phyloP scores from a whole-genome alignment of 2,888 invertebrate species.

The Chydorus sphaericus region DNA sequence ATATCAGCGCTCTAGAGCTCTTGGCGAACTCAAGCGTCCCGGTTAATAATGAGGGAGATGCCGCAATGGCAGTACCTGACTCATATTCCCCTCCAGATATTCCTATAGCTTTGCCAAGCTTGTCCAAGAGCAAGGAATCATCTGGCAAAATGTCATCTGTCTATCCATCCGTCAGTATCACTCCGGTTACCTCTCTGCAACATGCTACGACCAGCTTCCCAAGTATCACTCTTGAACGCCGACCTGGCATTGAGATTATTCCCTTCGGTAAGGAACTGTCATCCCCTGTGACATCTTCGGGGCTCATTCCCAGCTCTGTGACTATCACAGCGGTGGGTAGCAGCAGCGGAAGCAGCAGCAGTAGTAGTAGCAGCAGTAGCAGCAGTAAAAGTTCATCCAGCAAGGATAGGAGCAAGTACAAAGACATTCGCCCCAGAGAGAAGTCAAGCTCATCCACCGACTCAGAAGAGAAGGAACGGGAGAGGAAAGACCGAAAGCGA shows the following conservation, averaged over 20 bases:
- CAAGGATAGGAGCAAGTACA: conserved; percentile 14
- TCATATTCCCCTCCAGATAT: neutral
- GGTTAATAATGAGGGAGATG: neutral
- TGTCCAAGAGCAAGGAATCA: neutral
- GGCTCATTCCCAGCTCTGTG: conserved; percentile 60
- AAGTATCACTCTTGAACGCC: conserved; percentile 44
- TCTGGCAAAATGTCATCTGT: neutral
- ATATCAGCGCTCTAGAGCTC: neutral
- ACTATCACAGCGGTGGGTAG: conserved; percentile 64
- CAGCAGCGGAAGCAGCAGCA: too few relatives aligned
- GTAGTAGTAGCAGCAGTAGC: too few relatives aligned
- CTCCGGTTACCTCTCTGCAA: conserved; percentile 38
- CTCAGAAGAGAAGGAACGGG: conserved; percentile 18
- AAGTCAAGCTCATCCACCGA: conserved; percentile 17
- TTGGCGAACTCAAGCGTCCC: neutral
- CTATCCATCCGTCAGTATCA: conserved; percentile 44
- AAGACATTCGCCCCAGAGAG: conserved; percentile 12
- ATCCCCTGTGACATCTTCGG: too few relatives aligned
- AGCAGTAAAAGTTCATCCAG: too few relatives aligned
- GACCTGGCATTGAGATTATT: conserved; percentile 72
- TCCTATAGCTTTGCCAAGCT: neutral
- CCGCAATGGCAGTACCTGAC: too few relatives aligned
- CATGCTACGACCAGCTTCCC: conserved; percentile 39
- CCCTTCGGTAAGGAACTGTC: conserved; percentile 36
- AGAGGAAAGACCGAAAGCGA: conserved; percentile 20